Evolutionary conservation across 2,797 vertebrate genomes (phyloP), one percentile per base, ranked within the genome.

Genomic region (Sandelia bainsii): DNA sequence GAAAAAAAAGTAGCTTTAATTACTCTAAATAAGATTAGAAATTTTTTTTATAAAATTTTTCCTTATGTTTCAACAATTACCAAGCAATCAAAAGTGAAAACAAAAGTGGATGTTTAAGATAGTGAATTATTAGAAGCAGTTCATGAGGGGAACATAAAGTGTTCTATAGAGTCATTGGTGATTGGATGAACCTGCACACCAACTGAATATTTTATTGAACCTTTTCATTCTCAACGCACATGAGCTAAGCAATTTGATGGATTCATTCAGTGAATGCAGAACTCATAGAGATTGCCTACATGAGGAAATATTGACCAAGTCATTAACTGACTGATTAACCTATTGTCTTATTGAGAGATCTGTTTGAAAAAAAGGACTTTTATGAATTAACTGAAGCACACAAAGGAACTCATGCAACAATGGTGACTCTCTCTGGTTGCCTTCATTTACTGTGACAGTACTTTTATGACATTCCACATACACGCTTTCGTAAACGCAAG

Each of bases 311-410:
- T 72, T 69, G 42, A 39, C 29, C 14, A 7, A 19, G 48, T 64
- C 58, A 68, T 68, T 78, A 51, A 75, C 22, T 14, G 50, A 62
- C 23, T 57, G 42, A 71, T 75, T 52, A 72, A 65, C 16, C 52
- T 40, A n/a, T 52, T 45, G 68, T 52, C 57, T 69, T 66, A 32
- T 39, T 60, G 56, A 62, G 56, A 49, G 23, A 34, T 37, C 37
- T 34, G 20, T 48, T 62, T 40, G 45, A 22, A 59, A 17, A 59
- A 29, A 19, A 25, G n/a, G n/a, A n/a, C n/a, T 60, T 56, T n/a
- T 32, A 17, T 62, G 54, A 62, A 74, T 58, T 27, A 62, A 20
- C 65, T 48, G 46, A 62, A 49, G 32, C 32, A 34, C 32, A 53
- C 27, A 22, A 37, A 51, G 17, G 34, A 56, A 50, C 17, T 60